Evolutionary conservation across 1,140 invertebrate genomes (phyloP), one percentile per base, ranked within the genome.

Genomic region (Bombus breviceps): DNA sequence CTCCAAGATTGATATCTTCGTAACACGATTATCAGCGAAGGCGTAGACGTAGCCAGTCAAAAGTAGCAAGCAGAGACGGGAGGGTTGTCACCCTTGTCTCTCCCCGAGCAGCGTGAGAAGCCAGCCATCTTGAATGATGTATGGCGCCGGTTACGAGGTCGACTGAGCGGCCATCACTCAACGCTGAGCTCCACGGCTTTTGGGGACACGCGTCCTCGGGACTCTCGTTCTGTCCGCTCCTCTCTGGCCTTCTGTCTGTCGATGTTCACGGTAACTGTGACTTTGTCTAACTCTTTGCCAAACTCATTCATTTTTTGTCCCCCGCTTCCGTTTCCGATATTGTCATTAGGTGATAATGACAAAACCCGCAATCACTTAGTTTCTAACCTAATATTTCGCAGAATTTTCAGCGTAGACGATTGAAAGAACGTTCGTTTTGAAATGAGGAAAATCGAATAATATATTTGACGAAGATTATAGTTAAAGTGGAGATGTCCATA

Each of bases 111-210:
- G 92, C 92, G 90, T 93, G 90, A 92, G 90, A 92, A 90, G 91
- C 92, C 94, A 95, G 95, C 95, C 95, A 95, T 95, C 93, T 95
- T 95, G 95, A 95, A 95, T 95, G 95, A 95, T 95, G 94, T 95
- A 95, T 95, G 94, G 95, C 94, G 93, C 93, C 94, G 94, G 95
- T 95, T 95, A 95, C 93, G 92, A 94, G 94, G 94, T 94, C 93
- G 94, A 94, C 94, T 92, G 91, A 93, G 93, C 95, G 94, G 94
- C 94, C 95, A 95, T 95, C 95, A 95, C 94, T 95, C 95, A 95
- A 91, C 89, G 90, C 85, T 91, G 83, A 91, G 89, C 90, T 91
- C 89, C 84, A 86, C 87, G 89, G 90, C 90, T 91, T 91, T 91
- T 87, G 90, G 89, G 89, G 90, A 91, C 90, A 90, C 87, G 78